Evolutionary conservation across 2,113 vertebrate species (phyloP), one percentile per base, ranked within the genome.

Genomic region (Hiodon alosoides): DNA sequence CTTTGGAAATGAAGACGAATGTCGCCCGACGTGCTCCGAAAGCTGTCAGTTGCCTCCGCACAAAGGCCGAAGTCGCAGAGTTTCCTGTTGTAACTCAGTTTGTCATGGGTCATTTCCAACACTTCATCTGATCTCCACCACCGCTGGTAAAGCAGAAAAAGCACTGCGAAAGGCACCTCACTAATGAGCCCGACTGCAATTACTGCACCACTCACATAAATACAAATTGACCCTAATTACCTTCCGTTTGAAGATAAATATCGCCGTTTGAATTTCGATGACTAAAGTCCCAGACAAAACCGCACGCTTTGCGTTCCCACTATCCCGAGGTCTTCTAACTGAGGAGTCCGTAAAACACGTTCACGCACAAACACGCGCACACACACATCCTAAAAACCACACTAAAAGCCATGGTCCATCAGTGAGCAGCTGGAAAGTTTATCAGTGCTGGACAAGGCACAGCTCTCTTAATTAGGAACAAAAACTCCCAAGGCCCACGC

Each of bases 201-300:
- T 85, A 84, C 79, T 61, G 67, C 71, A 65, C 73, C 67, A 79
- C 72, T 79, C 79, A 84, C 81, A 83, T 80, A 85, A 81, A 82
- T 78, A 83, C 77, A 61, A 59, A 60, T 60, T 14, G 47, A 55
- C 80, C 81, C 7, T 80, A 86, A 77, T 73, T 16, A 81, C 78
- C 77, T 60, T 46, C 55, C 81, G 65, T 79, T 71, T 88, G 80
- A 80, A 82, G 83, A 87, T 85, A 83, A 81, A 76, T 60, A 85
- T 86, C 81, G 72, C 75, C 82, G 77, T 77, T 73, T 64, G 79
- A 82, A 83, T 60, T 79, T 65, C 53, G 53, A 69, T 81, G 86
- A 85, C 87, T 86, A 82, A 31, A 31, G 31, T 31, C 31, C 2
- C 31, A 31, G 31, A 31, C 81, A 60, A 58, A 72, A 76, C 55